A percentile compares a stretch with the other conserved stretches of the same genome.
These are phyloP conservation scores for Cacoxenus indagator DNA, from an alignment of 2,888 invertebrate genomes.

Conservation along the genomic window DNA sequence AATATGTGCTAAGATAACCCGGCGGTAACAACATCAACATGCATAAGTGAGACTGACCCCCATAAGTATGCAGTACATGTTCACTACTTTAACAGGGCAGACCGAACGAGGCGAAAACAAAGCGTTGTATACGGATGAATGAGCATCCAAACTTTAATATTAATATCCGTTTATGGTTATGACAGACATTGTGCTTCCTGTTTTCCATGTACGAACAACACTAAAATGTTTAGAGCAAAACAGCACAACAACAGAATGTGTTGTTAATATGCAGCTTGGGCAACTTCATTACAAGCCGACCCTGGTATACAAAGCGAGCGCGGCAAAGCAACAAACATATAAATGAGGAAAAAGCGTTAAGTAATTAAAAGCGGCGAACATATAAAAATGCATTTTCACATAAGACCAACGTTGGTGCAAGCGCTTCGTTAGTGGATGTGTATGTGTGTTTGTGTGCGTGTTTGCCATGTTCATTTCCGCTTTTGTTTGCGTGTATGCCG, in stretches of 20 bases:
- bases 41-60: neutral
- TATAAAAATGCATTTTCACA: conserved; percentile 55
- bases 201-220: conserved; percentile 15
- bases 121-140: neutral
- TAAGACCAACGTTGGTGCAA: conserved; percentile 34
- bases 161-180: conserved; percentile 62
- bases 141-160: conserved; percentile 41
- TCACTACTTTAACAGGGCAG: neutral
- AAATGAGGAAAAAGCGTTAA: conserved; percentile 50
- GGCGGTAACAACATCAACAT: neutral
- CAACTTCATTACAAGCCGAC: conserved; percentile 52
- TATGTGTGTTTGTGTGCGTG: neutral
- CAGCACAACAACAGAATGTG: neutral
- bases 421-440: neutral
- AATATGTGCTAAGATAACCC: neutral
- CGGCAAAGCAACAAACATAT: neutral
- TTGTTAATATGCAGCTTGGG: conserved; percentile 59
- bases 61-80: neutral
- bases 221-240: neutral
- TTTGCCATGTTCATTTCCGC: neutral
- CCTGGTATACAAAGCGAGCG: neutral
- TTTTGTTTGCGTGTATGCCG: neutral
- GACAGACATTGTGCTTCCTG: conserved; percentile 47
- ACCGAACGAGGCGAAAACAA: neutral
- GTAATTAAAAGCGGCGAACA: conserved; percentile 62